phyloP scores from a whole-genome alignment of 2,797 vertebrate genomes.

The Myiotriccus ornatus region DNA sequence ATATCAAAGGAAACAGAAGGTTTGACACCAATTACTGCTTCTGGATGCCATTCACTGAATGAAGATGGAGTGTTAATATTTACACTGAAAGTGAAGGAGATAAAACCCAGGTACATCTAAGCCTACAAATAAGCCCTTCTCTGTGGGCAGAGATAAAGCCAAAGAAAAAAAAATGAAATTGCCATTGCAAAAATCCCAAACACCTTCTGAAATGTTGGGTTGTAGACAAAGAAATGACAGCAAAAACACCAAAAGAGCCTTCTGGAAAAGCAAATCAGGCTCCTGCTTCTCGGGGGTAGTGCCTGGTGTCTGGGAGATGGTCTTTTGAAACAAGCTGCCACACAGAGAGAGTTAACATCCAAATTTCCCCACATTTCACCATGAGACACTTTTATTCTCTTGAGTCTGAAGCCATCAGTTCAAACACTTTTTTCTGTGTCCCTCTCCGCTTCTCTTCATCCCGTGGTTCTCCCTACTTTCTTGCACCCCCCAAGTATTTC shows the following conservation, averaged over 20 bases:
- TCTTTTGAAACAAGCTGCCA: neutral
- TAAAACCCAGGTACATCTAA: slow-evolving; percentile 29
- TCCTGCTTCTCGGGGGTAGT: neutral
- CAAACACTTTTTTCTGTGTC: neutral
- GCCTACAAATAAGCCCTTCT: slow-evolving; percentile 16
- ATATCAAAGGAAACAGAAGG: slow-evolving; percentile 48
- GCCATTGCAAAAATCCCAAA: neutral
- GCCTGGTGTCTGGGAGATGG: neutral
- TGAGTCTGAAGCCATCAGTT: neutral
- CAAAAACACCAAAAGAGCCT: neutral
- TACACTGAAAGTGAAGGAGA: slow-evolving; percentile 19
- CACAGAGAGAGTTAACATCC: neutral
- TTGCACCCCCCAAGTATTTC: neutral
- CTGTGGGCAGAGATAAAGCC: neutral
- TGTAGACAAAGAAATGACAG: neutral
- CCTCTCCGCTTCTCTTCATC: neutral
- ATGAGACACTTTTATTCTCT: neutral
- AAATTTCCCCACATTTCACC: neutral
- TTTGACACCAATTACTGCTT: slow-evolving; percentile 62
- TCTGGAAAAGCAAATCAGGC: neutral
- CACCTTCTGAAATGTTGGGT: neutral
- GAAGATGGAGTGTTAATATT: slow-evolving; percentile 51
- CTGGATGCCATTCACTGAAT: slow-evolving; percentile 28
- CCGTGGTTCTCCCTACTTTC: neutral
- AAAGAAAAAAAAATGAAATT: neutral